Base-by-base conservation (phyloP, 1,140 invertebrate genomes). In the Caerostris darwini region DNA sequence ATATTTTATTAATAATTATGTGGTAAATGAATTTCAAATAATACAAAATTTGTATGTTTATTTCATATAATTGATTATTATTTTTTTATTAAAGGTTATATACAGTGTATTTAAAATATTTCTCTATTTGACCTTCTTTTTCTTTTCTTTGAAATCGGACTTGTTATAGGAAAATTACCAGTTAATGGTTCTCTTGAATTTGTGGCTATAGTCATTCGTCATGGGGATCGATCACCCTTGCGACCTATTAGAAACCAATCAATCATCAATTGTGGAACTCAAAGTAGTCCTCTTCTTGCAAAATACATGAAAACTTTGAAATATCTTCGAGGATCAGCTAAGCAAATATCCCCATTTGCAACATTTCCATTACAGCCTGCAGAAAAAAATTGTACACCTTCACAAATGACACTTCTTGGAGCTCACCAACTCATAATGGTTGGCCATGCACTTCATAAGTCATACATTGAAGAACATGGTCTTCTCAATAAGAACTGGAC, bases 221-320 rank as follows among this genome's bases (percentile, higher is more conserved):
- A 99, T 96, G 98, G 98, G 3, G 98, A 99, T 96, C 96, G 98
- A 77, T 98, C 98, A 6, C 98, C 98, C 3, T 96, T 99, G 82
- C 97, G 97, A 8, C 97, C 98, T 96, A 96, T 99, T 5, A 96
- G 97, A 94, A 97, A 98, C 95, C 97, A 98, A 71, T 97, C 97
- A 53, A 97, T 96, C 82, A 96, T 99, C 5, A 97, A 98, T 95
- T 99, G 98, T 96, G 97, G 97, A 6, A 95, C 96, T 54, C 94
- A 95, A 17, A 95, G 95, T 34, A 94, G 95, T 67, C 91, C 94
- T n/a, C 94, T 95, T 34, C 94, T 95, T 67, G 90, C 95, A 67
- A 95, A 95, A 88, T 95, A 95, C 95, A 81, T 95, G 57, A 95
- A 95, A 94, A 93, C 92, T 94, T 61, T 93, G 81, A 95, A 86